A percentile compares a stretch with the other conserved stretches of the same genome.
Conservation (phyloP, 2,113 vertebrate genomes). For the Antechinus flavipes region DNA sequence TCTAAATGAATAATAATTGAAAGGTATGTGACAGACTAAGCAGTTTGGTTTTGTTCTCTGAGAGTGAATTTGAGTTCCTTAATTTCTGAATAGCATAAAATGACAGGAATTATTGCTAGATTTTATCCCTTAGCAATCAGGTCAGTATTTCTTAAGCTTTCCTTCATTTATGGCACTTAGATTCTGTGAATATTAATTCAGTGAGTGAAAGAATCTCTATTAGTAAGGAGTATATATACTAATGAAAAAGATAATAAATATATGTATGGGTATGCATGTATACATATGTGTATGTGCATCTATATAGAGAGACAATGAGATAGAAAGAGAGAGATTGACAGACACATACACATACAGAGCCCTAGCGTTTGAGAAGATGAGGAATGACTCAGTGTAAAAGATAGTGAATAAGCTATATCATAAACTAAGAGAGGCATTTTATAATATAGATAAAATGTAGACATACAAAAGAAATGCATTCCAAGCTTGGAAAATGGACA, state of each 20-base stretch:
- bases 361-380: not conserved
- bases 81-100: constrained; percentile 28
- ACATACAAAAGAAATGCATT: not conserved
- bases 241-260: not conserved
- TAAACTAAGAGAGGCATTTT: not conserved
- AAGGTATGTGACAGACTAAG: constrained; percentile 34
- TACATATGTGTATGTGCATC: not conserved
- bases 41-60: constrained; percentile 37
- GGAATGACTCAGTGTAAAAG: too few species aligned
- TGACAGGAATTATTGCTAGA: constrained; percentile 3
- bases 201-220: not conserved
- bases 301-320: not conserved
- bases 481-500: not conserved
- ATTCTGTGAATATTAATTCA: not conserved
- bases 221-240: not conserved
- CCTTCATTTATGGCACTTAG: not conserved
- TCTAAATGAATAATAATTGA: not conserved
- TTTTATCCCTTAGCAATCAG: not conserved
- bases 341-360: not conserved
- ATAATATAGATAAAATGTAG: not conserved
- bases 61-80: constrained; percentile 36
- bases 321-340: too few species aligned
- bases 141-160: not conserved
- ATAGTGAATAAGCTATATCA: not conserved
- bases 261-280: not conserved